phyloP scores from a whole-genome alignment of 2,797 vertebrate species.

The Tenualosa thibaudeaui region DNA sequence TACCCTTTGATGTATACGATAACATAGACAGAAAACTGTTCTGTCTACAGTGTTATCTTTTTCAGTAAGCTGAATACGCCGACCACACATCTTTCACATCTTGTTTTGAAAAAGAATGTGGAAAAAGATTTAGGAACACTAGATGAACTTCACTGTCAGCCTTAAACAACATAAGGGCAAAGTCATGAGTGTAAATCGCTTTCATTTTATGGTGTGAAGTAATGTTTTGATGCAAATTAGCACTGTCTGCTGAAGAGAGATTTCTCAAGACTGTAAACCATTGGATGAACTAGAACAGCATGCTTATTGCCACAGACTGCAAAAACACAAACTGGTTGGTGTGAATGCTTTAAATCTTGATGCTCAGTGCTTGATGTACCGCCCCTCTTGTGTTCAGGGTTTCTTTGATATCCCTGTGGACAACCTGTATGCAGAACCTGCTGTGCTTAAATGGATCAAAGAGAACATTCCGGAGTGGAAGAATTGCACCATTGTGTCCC shows the following conservation, averaged over 20 bases:
- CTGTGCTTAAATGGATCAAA: conserved; percentile 96
- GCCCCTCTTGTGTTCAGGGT: conserved; percentile 70
- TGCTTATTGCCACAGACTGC: not conserved
- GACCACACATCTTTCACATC: not conserved
- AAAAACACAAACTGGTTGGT: no score
- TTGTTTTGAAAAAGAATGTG: not conserved
- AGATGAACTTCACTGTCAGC: not conserved
- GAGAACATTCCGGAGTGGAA: conserved; percentile 98
- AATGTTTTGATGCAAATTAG: not conserved
- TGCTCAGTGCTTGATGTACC: not conserved
- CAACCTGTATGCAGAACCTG: conserved; percentile 96
- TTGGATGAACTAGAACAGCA: not conserved
- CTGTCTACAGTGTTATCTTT: not conserved
- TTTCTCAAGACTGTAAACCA: not conserved
- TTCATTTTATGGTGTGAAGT: no score
- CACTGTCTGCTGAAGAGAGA: no score
- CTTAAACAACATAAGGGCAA: not conserved
- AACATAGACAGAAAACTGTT: not conserved
- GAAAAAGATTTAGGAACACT: not conserved
- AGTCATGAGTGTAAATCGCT: no score
- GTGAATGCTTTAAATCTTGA: not conserved
- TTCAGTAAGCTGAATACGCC: not conserved
- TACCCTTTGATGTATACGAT: not conserved
- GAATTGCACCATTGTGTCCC: conserved; percentile 94
- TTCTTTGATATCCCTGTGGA: conserved; percentile 99